These are phyloP conservation scores for Podotricha telesiphe DNA, from an alignment of 2,888 invertebrate genomes.

Conservation along the genomic window DNA sequence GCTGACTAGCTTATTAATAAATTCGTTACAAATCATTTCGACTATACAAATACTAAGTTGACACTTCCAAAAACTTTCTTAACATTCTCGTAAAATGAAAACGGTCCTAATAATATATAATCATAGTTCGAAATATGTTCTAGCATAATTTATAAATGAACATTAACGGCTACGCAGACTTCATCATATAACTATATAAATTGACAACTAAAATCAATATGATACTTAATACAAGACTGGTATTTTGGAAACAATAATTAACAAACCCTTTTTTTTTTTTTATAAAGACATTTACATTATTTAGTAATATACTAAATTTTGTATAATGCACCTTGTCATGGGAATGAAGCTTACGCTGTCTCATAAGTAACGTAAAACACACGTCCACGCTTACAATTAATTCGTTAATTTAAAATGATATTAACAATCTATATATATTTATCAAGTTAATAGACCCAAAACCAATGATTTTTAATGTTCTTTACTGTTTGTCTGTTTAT, in stretches of 20 bases:
- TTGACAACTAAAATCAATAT: conserved; percentile 69
- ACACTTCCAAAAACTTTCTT: conserved; percentile 27
- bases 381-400: not conserved
- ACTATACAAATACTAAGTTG: conserved; percentile 35
- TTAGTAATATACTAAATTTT: conserved; percentile 83
- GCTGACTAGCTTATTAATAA: conserved; percentile 61
- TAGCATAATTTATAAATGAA: conserved; percentile 67
- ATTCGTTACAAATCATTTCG: conserved; percentile 63
- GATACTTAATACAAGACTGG: conserved; percentile 64
- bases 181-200: conserved; percentile 66
- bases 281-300: conserved; percentile 72
- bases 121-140: conserved; percentile 53
- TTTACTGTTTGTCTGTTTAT: too few species aligned
- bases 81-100: conserved; percentile 44
- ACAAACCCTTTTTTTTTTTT: conserved; percentile 57
- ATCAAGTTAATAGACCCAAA: too few species aligned
- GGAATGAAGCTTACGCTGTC: conserved; percentile 51
- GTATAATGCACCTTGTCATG: conserved; percentile 71
- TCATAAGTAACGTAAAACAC: not conserved
- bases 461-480: too few species aligned
- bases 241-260: conserved; percentile 67
- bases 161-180: conserved; percentile 69
- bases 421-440: not conserved
- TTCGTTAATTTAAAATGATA: not conserved
- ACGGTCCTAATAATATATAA: conserved; percentile 53